Percentiles rank a stretch among this genome's conserved stretches.
Evolutionary conservation across 64 coral and sea anemone genomes (phyloP).

Genomic region (Pocillopora verrucosa): DNA sequence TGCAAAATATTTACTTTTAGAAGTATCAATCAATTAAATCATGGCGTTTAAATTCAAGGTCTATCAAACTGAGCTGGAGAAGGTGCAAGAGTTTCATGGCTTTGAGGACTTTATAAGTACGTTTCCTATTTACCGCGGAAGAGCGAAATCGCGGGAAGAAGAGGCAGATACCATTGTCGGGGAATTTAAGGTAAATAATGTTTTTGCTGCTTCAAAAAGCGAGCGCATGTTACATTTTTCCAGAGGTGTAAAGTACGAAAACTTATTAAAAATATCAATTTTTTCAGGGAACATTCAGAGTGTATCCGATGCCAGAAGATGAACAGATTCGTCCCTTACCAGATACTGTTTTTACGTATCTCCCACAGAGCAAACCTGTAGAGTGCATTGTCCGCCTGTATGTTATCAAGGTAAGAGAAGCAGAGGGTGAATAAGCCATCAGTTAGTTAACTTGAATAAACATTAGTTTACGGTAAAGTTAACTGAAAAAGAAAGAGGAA

Average conservation of each 20-base stretch:
- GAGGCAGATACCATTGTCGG: conserved; percentile 68
- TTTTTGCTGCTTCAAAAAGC: neutral
- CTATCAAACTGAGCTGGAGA: conserved; percentile 87
- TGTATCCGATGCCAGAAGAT: conserved; percentile 87
- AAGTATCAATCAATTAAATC: neutral
- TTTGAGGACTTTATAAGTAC: conserved; percentile 88
- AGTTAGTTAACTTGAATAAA: too few species aligned
- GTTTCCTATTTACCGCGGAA: conserved; percentile 83
- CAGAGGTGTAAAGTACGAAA: too few species aligned
- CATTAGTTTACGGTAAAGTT: neutral
- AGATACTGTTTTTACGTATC: conserved; percentile 72
- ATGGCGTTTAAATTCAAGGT: conserved; percentile 44
- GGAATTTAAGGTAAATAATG: conserved; percentile 75
- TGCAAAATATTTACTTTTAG: neutral
- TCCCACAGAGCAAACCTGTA: conserved; percentile 74
- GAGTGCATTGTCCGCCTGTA: conserved; percentile 83
- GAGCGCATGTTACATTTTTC: too few species aligned
- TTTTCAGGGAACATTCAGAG: conserved; percentile 81
- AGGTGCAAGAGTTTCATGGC: conserved; percentile 66
- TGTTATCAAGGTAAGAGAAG: conserved; percentile 74
- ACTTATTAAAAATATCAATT: neutral
- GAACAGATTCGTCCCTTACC: conserved; percentile 58
- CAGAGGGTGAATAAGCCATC: neutral
- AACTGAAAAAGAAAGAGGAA: neutral
- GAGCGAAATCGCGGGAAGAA: conserved; percentile 69